Evolutionary conservation across 2,888 invertebrate genomes (phyloP), one percentile per base, ranked within the genome.

Genomic region (Eupithecia vulgata): DNA sequence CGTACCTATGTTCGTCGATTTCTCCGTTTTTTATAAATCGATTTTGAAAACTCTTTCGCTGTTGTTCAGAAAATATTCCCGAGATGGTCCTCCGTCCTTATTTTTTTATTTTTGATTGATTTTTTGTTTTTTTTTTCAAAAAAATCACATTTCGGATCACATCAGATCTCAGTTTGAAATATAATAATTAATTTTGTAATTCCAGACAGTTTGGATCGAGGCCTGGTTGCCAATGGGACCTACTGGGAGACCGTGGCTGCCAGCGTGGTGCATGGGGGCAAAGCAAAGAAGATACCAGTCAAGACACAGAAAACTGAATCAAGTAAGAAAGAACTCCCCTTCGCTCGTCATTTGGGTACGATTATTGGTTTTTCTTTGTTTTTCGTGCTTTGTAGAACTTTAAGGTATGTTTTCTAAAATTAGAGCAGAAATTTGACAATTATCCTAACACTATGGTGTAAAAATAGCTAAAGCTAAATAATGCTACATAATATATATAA

Each of bases 141-240:
- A 8, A 8, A 30, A 30, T 30, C 30, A 30, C 1, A 30, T 30
- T 30, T 30, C 4, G 30, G 30, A 30, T 30, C 30, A 30, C 30
- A n/a, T n/a, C 30, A 30, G n/a, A n/a, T n/a, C n/a, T n/a, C 8
- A 37, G 37, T 37, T 48, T 48, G n/a, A 48, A 48, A 48, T 48
- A 48, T 48, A 48, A 45, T 17, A 45, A 45, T 17, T 5, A 17
- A 45, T 17, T 42, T 42, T 15, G 5, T 12, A 61, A 40, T 76
- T 90, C 10, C 88, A 92, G 92, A 88, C 74, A 88, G 87, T 75
- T 78, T 88, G 71, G 86, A 87, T 1, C 68, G 81, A 34, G 84
- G 84, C 25, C 34, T 70, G n/a, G 64, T 78, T 35, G 79, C 81
- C 35, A 91, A 91, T 77, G 84, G 84, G 52, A 90, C 91, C 0